These are phyloP conservation scores for Acrobasis consociella DNA, from an alignment of 2,888 invertebrate genomes.

Conservation along the genomic window DNA sequence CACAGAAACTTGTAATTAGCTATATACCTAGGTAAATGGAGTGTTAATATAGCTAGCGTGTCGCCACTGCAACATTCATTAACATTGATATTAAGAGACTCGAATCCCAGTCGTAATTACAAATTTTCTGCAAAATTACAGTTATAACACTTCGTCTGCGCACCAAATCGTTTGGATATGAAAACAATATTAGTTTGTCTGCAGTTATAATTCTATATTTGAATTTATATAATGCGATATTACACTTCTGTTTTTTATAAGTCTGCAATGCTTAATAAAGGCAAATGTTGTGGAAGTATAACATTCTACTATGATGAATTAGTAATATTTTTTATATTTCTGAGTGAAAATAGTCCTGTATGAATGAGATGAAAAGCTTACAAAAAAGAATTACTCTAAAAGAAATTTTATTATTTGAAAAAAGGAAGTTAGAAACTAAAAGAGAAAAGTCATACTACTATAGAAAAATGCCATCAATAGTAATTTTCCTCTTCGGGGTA, in stretches of 20 bases:
- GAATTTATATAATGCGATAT: not conserved
- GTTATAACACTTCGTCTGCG: constrained; percentile 19
- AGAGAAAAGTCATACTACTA: not conserved
- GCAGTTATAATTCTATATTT: not conserved
- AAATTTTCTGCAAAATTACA: constrained; percentile 21
- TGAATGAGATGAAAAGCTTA: too few relatives aligned
- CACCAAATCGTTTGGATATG: constrained; percentile 1
- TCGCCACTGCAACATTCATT: constrained; percentile 22
- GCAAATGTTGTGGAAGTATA: too few relatives aligned
- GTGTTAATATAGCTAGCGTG: constrained; percentile 16
- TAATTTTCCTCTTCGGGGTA: constrained; percentile 2
- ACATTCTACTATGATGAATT: too few relatives aligned
- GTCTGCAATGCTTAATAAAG: too few relatives aligned
- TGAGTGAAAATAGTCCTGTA: too few relatives aligned
- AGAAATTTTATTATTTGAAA: too few relatives aligned
- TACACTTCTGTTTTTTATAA: too few relatives aligned
- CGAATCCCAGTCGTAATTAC: constrained; percentile 22
- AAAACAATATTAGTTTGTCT: constrained; percentile 10
- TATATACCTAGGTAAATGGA: constrained; percentile 9
- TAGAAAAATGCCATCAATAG: constrained; percentile 11
- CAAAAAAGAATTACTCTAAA: too few relatives aligned
- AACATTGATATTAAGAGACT: constrained; percentile 23
- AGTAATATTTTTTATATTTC: too few relatives aligned
- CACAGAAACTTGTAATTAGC: constrained; percentile 15
- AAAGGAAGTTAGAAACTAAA: too few relatives aligned